A percentile compares a stretch with the other conserved stretches of the same genome.
These are phyloP conservation scores for Thereva nobilitata DNA, from an alignment of 2,888 invertebrate genomes.

Conservation along the genomic window DNA sequence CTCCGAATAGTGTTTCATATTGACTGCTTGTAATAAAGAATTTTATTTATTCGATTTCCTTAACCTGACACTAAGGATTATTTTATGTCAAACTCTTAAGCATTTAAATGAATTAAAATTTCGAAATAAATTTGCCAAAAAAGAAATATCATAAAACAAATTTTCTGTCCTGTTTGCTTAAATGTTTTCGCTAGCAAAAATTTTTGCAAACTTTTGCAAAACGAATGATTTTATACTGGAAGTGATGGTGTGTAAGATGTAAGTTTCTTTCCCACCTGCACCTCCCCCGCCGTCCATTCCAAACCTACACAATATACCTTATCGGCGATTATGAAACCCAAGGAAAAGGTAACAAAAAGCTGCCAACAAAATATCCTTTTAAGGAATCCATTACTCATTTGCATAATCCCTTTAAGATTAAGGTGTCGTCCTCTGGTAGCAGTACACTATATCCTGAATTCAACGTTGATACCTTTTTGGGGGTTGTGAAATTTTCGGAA, in stretches of 20 bases:
- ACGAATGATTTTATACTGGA: neutral
- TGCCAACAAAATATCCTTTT: slow-evolving; percentile 34
- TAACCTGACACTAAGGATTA: too few species aligned
- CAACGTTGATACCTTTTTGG: slow-evolving; percentile 25
- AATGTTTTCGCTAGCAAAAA: slow-evolving; percentile 14
- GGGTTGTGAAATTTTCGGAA: slow-evolving; percentile 8
- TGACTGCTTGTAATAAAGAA: too few species aligned
- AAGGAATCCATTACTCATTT: slow-evolving; percentile 35
- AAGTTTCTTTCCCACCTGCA: slow-evolving; percentile 19
- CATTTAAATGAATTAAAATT: too few species aligned
- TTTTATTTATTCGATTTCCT: too few species aligned
- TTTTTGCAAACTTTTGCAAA: slow-evolving; percentile 27
- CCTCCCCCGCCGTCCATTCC: too few species aligned
- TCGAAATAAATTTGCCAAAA: too few species aligned
- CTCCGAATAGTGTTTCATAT: too few species aligned
- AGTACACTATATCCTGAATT: slow-evolving; percentile 25
- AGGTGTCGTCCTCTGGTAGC: slow-evolving; percentile 32
- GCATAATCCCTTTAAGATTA: slow-evolving; percentile 35
- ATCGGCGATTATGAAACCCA: slow-evolving; percentile 30
- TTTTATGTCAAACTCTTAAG: too few species aligned
- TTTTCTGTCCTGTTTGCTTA: too few species aligned
- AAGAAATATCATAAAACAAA: too few species aligned
- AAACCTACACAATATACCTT: slow-evolving; percentile 1
- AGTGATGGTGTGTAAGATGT: slow-evolving; percentile 17
- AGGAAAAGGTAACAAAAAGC: slow-evolving; percentile 11